Evolutionary conservation across 2,888 invertebrate species (phyloP).

Genomic region (Dusona sp.): DNA sequence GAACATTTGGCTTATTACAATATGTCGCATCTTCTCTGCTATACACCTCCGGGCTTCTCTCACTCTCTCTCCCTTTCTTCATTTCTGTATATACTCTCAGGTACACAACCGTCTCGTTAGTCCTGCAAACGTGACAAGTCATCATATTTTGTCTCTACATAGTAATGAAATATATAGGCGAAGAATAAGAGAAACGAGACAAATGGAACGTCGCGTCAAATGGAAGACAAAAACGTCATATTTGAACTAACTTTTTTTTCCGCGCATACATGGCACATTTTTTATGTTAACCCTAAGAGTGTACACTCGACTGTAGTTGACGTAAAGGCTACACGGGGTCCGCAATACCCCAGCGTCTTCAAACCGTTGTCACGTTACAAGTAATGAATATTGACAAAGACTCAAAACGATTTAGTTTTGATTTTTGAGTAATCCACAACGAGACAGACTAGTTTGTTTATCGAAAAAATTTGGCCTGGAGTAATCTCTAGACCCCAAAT

Average conservation of each 20-base stretch:
- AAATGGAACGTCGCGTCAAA: background rate
- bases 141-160: conserved; percentile 1
- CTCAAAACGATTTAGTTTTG: too few species aligned
- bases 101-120: background rate
- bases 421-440: too few species aligned
- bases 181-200: background rate
- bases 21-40: conserved; percentile 6
- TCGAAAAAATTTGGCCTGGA: too few species aligned
- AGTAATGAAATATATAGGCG: background rate
- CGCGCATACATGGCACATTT: too few species aligned
- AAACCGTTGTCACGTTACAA: too few species aligned
- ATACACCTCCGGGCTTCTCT: background rate
- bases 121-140: conserved; percentile 17
- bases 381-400: too few species aligned
- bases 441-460: too few species aligned
- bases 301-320: too few species aligned
- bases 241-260: background rate
- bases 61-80: background rate
- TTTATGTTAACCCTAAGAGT: too few species aligned
- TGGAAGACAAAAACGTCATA: background rate
- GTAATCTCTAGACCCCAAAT: too few species aligned
- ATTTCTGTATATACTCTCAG: background rate
- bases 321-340: too few species aligned
- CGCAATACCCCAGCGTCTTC: too few species aligned
- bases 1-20: conserved; percentile 12